Conservation (phyloP, 2,797 vertebrate genomes). For the Clarias pachynema region DNA sequence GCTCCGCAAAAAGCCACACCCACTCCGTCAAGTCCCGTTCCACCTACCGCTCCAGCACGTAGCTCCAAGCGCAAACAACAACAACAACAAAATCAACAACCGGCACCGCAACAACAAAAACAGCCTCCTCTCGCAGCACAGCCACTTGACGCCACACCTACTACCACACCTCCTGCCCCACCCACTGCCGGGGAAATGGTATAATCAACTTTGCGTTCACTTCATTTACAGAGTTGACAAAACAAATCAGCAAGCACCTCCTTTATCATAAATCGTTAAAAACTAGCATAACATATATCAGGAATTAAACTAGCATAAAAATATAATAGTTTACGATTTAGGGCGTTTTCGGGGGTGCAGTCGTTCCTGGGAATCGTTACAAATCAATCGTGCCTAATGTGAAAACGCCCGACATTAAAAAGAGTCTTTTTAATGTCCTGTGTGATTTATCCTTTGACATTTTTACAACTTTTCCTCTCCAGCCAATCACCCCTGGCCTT, state of each 20-base stretch:
- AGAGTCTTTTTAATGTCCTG: background rate
- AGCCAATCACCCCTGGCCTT: constrained; percentile 48
- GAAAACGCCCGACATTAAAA: too few relatives aligned
- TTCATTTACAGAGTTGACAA: background rate
- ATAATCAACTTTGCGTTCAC: constrained; percentile 27
- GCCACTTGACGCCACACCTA: constrained; percentile 35
- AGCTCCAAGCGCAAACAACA: constrained; percentile 69
- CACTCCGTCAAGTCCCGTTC: constrained; percentile 72
- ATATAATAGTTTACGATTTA: background rate
- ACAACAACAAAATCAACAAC: background rate
- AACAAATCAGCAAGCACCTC: background rate
- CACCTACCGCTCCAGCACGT: constrained; percentile 76
- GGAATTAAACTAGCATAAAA: background rate
- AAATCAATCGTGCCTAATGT: too few relatives aligned
- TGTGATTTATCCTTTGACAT: background rate
- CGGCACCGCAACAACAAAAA: constrained; percentile 38
- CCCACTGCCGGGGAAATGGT: constrained; percentile 66
- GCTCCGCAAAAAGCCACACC: constrained; percentile 63
- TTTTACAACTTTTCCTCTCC: background rate
- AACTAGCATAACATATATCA: too few relatives aligned
- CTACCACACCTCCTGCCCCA: constrained; percentile 36
- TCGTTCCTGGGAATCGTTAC: too few relatives aligned
- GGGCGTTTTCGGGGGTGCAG: too few relatives aligned
- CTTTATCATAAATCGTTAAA: background rate
- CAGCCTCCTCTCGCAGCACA: constrained; percentile 28